Percentiles rank a stretch among this genome's conserved stretches.
phyloP scores from a whole-genome alignment of 2,797 vertebrate species.

The Ispidina picta region DNA sequence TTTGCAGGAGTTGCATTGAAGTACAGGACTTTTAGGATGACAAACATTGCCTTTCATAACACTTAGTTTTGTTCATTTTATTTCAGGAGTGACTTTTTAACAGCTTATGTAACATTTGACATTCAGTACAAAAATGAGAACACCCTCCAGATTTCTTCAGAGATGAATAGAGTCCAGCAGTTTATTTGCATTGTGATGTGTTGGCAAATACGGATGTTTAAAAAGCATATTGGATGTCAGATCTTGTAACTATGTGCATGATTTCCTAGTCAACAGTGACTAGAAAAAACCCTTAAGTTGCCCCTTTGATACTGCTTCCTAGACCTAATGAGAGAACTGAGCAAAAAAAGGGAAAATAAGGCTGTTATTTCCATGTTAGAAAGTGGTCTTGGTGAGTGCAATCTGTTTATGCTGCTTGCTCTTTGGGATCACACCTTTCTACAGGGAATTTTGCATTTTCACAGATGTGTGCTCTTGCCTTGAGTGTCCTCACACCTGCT shows the following conservation, averaged over 20 bases:
- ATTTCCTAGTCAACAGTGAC: background rate
- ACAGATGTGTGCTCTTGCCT: background rate
- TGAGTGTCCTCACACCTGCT: background rate
- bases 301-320: background rate
- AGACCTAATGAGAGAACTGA: background rate
- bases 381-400: background rate
- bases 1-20: background rate
- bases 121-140: background rate
- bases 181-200: background rate
- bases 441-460: background rate
- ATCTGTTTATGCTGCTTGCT: accelerated
- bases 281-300: background rate
- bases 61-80: background rate
- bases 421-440: background rate
- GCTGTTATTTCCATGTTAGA: background rate
- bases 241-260: background rate
- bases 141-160: background rate
- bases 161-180: background rate
- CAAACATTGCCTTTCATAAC: background rate
- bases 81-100: background rate
- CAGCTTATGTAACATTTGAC: background rate
- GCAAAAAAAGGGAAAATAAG: background rate
- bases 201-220: background rate
- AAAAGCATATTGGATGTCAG: background rate
- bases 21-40: background rate